Evolutionary conservation across 2,888 invertebrate species (phyloP), one percentile per base, ranked within the genome.

Genomic region (Drosophila eohydei): DNA sequence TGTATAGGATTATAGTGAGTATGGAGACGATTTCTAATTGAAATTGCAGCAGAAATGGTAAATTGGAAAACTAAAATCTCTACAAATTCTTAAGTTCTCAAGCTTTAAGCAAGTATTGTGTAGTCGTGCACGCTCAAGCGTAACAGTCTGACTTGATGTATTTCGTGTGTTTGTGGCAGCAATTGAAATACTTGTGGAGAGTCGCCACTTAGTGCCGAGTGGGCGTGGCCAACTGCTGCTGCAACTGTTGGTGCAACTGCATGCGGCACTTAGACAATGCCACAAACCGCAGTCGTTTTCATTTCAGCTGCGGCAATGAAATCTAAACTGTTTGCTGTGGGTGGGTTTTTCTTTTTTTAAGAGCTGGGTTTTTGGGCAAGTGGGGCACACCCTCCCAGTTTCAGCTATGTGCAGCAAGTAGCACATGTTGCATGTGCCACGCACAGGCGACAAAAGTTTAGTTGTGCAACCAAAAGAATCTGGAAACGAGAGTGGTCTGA

Each of bases 231-330:
- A 54, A 54, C 38, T 54, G 34, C 41, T 54, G 40, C 38, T 38
- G 38, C 32, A 32, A 32, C 32, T 41, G 60, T 43, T 41, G 30
- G 32, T 66, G 41, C 40, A 74, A 65, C 57, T 71, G 54, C 63
- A 46, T 48, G 54, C 50, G 55, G 74, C 67, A 66, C 60, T 70
- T 56, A 8, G 61, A 51, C 61, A 62, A 70, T 71, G 65, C 61
- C 67, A 59, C 64, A 71, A 76, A 65, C 61, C 67, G 52, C 64
- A 69, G 71, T 64, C 54, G 46, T 21, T 21, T 21, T 21, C 64
- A 57, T 68, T 64, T 59, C 59, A 69, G 69, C 57, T 73, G 80
- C 57, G 80, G 71, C 62, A 74, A 79, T 79, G 66, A 73, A 81
- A 86, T 66, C 79, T 64, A 71, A 72, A 64, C 71, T 73, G 66